Percentiles rank a stretch among this genome's conserved stretches.
Evolutionary conservation across 1,140 invertebrate species (phyloP).

Genomic region (Meteorus sp.): DNA sequence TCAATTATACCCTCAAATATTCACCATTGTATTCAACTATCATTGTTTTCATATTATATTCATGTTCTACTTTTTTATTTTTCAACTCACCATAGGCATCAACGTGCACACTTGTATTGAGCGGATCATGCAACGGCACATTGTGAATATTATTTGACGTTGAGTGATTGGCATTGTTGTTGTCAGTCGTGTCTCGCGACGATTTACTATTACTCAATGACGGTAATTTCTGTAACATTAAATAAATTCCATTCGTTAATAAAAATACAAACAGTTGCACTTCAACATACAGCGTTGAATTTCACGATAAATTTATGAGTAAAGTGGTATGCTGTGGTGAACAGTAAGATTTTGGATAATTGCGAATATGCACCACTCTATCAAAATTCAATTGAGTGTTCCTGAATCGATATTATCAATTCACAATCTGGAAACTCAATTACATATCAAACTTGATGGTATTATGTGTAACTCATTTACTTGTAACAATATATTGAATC

Average conservation of each 20-base stretch:
- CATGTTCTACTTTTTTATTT: not conserved
- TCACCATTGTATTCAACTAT: not conserved
- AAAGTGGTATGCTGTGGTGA: too few species aligned
- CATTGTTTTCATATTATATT: not conserved
- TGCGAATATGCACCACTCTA: too few species aligned
- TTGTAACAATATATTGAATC: not conserved
- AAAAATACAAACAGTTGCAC: slow-evolving; percentile 13
- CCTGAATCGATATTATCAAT: too few species aligned
- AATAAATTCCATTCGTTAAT: too few species aligned
- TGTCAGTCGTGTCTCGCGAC: slow-evolving; percentile 51
- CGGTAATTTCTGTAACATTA: slow-evolving; percentile 52
- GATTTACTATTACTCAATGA: slow-evolving; percentile 51
- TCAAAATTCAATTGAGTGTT: too few species aligned
- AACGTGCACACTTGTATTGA: slow-evolving; percentile 37
- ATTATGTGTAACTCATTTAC: too few species aligned
- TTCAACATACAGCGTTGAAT: too few species aligned
- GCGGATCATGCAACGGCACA: slow-evolving; percentile 50
- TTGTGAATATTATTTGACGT: slow-evolving; percentile 54
- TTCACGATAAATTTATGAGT: too few species aligned
- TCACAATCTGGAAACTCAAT: too few species aligned
- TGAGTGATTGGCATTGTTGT: slow-evolving; percentile 55
- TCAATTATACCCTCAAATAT: too few species aligned
- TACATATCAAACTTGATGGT: too few species aligned
- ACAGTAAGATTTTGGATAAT: too few species aligned
- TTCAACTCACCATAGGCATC: slow-evolving; percentile 40